Base-by-base conservation (phyloP, 2,888 invertebrate species). In the Synergus umbraculus region DNA sequence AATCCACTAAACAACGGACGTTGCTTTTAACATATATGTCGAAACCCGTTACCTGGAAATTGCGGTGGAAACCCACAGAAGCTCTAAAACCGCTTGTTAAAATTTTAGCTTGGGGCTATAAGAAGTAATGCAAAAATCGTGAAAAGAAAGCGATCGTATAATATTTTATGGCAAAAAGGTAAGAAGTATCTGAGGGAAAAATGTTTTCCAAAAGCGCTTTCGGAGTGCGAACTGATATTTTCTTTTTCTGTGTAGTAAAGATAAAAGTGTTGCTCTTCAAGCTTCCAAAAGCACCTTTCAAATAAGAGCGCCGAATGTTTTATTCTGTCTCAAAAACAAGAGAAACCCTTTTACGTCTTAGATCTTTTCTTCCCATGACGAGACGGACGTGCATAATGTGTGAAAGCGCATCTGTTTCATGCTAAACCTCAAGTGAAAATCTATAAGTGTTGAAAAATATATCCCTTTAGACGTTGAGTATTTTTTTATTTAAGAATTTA, bases 201-300 rank as follows among this genome's bases (percentile, higher is more conserved):
- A 29, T 49, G 15, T 69, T 15, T 29, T 69, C 15, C 18, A 49
- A 29, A 69, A 29, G 46, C 18, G 46, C 15, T 29, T 49, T 69
- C 29, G 29, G 22, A 49, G 67, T 22, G 22, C 22, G 12, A 67
- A 44, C 67, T 67, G 22, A 2, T 46, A 46, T 46, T 69, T 69
- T 29, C 15, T 46, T 49, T 22, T 15, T 22, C 29, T 15, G 46
- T 15, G 9, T 29, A 15, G 46, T 49, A 44, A 13, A 29, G 46
- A 67, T 67, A 67, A 67, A 46, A 46, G 67, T 67, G 67, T 67
- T 13, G 22, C 46, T 67, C 44, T 67, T 49, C 7, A 22, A 67
- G 67, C 22, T 67, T 9, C 13, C 22, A 67, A 67, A 18, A 67
- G 46, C 29, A 46, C 29, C 44, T 67, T 69, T 69, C 18, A 29